Conservation (phyloP, 2,113 vertebrate genomes). For the Cephalopterus ornatus region DNA sequence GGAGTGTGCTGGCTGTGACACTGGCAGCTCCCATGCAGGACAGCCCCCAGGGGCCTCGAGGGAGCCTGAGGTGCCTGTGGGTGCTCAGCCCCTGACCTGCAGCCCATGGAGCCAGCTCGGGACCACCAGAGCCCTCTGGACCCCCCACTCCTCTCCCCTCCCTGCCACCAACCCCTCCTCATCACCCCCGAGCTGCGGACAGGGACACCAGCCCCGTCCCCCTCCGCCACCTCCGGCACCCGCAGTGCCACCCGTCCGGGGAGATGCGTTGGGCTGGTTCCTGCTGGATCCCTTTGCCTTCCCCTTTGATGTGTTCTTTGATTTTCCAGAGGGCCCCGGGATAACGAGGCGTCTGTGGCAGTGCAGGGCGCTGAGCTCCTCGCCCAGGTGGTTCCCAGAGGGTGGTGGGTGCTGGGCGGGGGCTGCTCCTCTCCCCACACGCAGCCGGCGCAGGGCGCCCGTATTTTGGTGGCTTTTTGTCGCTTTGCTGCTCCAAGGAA, state of each 20-base stretch:
- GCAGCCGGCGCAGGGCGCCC: not conserved
- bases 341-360: fast-evolving
- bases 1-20: fast-evolving
- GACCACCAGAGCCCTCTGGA: not conserved
- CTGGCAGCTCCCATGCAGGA: fast-evolving
- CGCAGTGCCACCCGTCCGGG: fast-evolving
- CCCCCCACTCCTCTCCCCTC: not conserved
- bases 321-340: fast-evolving
- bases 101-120: fast-evolving
- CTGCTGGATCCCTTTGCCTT: fast-evolving
- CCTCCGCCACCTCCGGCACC: fast-evolving
- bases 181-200: fast-evolving
- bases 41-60: not conserved
- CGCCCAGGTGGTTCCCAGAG: not conserved
- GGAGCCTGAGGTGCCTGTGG: not conserved
- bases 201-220: not conserved
- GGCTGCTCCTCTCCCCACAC: fast-evolving
- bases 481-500: not conserved
- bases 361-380: fast-evolving
- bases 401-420: fast-evolving
- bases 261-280: fast-evolving
- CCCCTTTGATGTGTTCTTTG: fast-evolving
- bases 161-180: fast-evolving
- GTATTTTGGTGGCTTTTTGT: not conserved
- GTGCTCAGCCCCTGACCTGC: fast-evolving